Conservation (phyloP, 2,888 invertebrate genomes). For the Schizotus pectinicornis region DNA sequence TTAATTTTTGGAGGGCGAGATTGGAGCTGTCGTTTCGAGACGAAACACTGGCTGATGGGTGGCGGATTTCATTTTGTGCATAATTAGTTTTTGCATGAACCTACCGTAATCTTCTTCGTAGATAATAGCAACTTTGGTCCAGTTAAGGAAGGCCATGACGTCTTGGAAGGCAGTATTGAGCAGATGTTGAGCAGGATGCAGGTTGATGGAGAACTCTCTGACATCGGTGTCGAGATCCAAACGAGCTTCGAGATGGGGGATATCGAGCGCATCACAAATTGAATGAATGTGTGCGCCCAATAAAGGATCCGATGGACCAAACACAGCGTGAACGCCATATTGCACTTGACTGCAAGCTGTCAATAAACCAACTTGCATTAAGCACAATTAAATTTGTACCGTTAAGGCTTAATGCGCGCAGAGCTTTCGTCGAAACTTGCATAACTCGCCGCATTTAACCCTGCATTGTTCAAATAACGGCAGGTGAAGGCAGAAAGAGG, state of each 20-base stretch:
- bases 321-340: constrained; percentile 75
- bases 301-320: constrained; percentile 78
- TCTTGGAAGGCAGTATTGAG: constrained; percentile 78
- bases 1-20: background rate
- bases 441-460: too few species aligned
- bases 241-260: constrained; percentile 78
- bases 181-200: constrained; percentile 76
- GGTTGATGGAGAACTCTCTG: constrained; percentile 77
- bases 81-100: constrained; percentile 25
- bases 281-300: constrained; percentile 79
- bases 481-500: too few species aligned
- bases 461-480: too few species aligned
- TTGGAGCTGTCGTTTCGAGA: background rate
- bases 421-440: too few species aligned
- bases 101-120: constrained; percentile 80
- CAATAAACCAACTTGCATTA: constrained; percentile 33
- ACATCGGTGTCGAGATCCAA: constrained; percentile 66
- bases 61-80: background rate
- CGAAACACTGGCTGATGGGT: background rate
- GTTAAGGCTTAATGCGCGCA: too few species aligned
- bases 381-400: background rate
- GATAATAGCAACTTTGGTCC: constrained; percentile 80
- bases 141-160: constrained; percentile 77
- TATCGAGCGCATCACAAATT: constrained; percentile 79
- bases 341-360: constrained; percentile 75